A percentile compares a stretch with the other conserved stretches of the same genome.
Evolutionary conservation across 1,140 invertebrate species (phyloP).

Genomic region (Galleria mellonella): DNA sequence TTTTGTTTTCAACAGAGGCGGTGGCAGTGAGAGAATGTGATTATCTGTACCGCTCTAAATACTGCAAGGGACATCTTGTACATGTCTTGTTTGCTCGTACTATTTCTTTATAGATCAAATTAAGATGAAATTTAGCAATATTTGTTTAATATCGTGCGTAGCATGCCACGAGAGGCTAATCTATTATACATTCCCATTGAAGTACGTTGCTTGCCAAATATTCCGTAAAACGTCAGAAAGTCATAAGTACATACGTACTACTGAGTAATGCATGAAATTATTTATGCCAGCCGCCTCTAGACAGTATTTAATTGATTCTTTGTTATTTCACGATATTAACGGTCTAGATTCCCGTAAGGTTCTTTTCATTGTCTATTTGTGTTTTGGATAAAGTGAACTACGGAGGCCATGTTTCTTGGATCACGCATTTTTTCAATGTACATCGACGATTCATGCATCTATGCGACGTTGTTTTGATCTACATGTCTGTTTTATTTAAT

Average conservation of each 20-base stretch:
- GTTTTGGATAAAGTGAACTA: slow-evolving; percentile 56
- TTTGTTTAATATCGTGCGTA: slow-evolving; percentile 33
- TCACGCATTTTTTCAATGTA: slow-evolving; percentile 61
- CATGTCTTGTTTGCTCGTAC: slow-evolving; percentile 47
- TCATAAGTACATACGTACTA: slow-evolving; percentile 70
- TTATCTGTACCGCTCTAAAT: slow-evolving; percentile 71
- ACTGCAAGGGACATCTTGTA: slow-evolving; percentile 73
- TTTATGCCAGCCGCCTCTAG: slow-evolving; percentile 61
- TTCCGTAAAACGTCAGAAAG: slow-evolving; percentile 73
- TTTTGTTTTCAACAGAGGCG: slow-evolving; percentile 72
- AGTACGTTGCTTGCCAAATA: slow-evolving; percentile 71
- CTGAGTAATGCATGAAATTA: slow-evolving; percentile 71
- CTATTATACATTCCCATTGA: slow-evolving; percentile 49
- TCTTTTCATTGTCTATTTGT: slow-evolving; percentile 65
- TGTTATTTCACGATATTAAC: slow-evolving; percentile 41
- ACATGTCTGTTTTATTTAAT: slow-evolving; percentile 62
- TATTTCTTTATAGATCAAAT: slow-evolving; percentile 40
- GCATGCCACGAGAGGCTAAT: slow-evolving; percentile 43
- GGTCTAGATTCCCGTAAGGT: slow-evolving; percentile 40
- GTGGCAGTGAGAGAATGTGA: slow-evolving; percentile 71
- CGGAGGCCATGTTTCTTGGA: slow-evolving; percentile 70
- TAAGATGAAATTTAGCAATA: slow-evolving; percentile 24
- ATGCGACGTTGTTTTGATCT: slow-evolving; percentile 40
- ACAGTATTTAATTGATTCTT: slow-evolving; percentile 57
- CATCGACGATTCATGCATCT: slow-evolving; percentile 49